Evolutionary conservation across 1,140 invertebrate species (phyloP).

Genomic region (Neodiprion fabricii): DNA sequence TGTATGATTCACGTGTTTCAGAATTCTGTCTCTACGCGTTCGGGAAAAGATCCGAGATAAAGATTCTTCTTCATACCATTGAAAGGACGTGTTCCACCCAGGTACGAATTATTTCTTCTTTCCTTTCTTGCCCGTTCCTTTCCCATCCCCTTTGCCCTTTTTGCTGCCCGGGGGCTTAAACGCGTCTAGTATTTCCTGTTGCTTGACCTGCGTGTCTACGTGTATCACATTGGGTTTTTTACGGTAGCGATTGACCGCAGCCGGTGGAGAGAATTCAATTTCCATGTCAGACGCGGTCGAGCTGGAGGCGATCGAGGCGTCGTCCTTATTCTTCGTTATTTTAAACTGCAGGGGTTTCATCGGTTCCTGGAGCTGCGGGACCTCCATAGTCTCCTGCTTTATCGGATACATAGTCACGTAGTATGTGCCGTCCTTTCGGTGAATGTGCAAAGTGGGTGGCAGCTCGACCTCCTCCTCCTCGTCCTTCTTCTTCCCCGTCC

Average conservation of each 20-base stretch:
- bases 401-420: conserved; percentile 58
- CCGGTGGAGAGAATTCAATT: conserved; percentile 57
- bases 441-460: conserved; percentile 50
- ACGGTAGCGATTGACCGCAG: conserved; percentile 42
- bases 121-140: conserved; percentile 22
- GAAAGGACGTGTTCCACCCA: background rate
- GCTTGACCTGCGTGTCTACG: conserved; percentile 53
- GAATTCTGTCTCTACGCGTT: too few species aligned
- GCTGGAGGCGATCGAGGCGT: conserved; percentile 40
- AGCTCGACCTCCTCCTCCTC: conserved; percentile 35
- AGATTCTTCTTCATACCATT: too few species aligned
- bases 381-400: conserved; percentile 31
- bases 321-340: conserved; percentile 48
- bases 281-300: conserved; percentile 58
- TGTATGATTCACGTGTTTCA: too few species aligned
- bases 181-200: conserved; percentile 53
- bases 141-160: conserved; percentile 26
- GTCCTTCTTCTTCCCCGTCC: conserved; percentile 22
- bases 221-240: conserved; percentile 57
- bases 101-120: conserved; percentile 14
- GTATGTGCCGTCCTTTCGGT: conserved; percentile 53
- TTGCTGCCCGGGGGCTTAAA: conserved; percentile 29
- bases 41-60: too few species aligned
- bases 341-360: conserved; percentile 57
- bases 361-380: conserved; percentile 38